phyloP scores from a whole-genome alignment of 2,888 invertebrate genomes.

The Pristionchus mayeri region DNA sequence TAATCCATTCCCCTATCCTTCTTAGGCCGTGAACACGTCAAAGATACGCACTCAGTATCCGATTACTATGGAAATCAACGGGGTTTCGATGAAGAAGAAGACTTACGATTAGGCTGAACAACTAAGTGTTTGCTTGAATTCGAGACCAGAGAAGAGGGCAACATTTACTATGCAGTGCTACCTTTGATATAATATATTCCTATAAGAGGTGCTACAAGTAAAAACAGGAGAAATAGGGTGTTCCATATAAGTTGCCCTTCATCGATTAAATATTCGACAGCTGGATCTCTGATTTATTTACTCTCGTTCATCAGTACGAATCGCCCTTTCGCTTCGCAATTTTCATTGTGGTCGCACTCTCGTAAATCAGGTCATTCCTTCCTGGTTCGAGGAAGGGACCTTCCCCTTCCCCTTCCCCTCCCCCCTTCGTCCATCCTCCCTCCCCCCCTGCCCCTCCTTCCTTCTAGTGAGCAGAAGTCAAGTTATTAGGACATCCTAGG shows the following conservation, averaged over 20 bases:
- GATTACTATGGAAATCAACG: neutral
- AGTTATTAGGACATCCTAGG: neutral
- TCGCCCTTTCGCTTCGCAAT: neutral
- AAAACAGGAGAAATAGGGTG: no score
- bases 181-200: no score
- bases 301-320: neutral
- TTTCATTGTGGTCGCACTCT: conserved; percentile 13
- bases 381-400: neutral
- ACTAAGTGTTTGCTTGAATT: neutral
- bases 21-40: neutral
- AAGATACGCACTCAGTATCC: neutral
- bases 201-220: no score
- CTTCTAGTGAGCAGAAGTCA: neutral
- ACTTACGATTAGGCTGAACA: no score
- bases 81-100: neutral
- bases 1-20: neutral
- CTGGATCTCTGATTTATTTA: no score
- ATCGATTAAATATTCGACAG: no score
- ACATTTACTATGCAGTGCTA: neutral
- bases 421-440: no score
- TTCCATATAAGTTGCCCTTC: no score
- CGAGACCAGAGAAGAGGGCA: no score
- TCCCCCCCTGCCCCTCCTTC: neutral
- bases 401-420: neutral
- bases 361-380: conserved; percentile 19